Evolutionary conservation across 1,140 invertebrate species (phyloP), one percentile per base, ranked within the genome.

Genomic region (Carcinoscorpius rotundicauda): DNA sequence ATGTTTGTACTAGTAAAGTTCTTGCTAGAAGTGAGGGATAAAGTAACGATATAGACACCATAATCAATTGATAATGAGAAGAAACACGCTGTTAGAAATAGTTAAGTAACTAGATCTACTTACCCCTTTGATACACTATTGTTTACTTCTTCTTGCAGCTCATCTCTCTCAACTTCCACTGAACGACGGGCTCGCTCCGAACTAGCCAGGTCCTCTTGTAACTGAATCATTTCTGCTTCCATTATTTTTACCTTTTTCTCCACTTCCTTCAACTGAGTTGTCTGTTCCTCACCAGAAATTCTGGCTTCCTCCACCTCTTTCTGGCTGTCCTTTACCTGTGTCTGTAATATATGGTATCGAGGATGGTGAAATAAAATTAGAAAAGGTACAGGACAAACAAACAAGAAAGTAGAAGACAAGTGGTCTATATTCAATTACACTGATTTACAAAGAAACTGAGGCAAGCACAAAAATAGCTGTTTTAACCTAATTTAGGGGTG

Each of bases 281-380:
- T 82, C 9, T 91, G 78, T 75, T 98, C 94, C 71, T 98, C 94
- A 59, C 89, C 81, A 0, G 86, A 83, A 0, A 86, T 82, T 68
- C 91, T 81, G 3, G 91, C 87, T 77, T 98, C 95, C 73, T 98
- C 95, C 5, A 90, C 86, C 73, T 98, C 95, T 58, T 91, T 80
- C 61, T 87, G 84, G 62, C 86, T 88, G 74, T 98, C 95, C 77
- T 97, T 98, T 74, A 94, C 85, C 78, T 96, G 92, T 64, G 75
- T 79, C 77, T 66, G 49, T 48, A 49, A 61, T n/a, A 49, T n/a
- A 63, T 29, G 29, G 29, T 29, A 29, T 29, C 29, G 29, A 29
- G 29, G 29, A 29, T 29, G 29, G 29, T 29, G 29, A 29, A 29
- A 29, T 29, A 29, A 29, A 29, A 29, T 29, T 29, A 29, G 29